Evolutionary conservation across 2,888 invertebrate genomes (phyloP).

Genomic region (Tupiocoris notatus): DNA sequence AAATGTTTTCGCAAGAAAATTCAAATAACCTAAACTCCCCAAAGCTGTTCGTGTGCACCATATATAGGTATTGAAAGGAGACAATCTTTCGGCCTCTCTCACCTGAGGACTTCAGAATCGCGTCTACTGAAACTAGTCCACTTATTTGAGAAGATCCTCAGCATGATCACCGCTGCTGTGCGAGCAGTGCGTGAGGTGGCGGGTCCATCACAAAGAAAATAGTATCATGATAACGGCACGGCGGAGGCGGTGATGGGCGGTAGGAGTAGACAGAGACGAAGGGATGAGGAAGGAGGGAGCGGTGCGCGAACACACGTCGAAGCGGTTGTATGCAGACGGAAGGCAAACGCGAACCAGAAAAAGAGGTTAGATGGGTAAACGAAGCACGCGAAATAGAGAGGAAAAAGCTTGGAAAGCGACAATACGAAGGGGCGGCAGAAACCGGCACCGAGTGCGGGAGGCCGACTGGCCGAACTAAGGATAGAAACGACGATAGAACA

Average conservation of each 20-base stretch:
- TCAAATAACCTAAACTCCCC: too few species aligned
- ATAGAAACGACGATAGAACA: not conserved
- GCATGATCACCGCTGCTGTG: constrained; percentile 27
- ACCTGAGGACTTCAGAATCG: constrained; percentile 35
- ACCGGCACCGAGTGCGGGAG: constrained; percentile 13
- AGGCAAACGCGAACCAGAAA: not conserved
- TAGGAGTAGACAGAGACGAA: not conserved
- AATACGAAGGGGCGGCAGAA: not conserved
- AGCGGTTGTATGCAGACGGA: not conserved
- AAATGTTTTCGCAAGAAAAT: too few species aligned
- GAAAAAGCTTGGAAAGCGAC: not conserved
- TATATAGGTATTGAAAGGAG: too few species aligned
- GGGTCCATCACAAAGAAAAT: constrained; percentile 10
- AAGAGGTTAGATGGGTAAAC: too few species aligned
- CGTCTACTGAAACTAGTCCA: constrained; percentile 46
- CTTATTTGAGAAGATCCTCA: constrained; percentile 44
- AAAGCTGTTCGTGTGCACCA: too few species aligned
- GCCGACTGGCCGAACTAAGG: constrained; percentile 27
- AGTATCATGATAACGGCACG: not conserved
- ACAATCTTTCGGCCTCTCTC: too few species aligned
- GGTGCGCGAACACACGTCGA: not conserved
- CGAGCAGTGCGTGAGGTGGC: not conserved
- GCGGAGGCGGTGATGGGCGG: not conserved
- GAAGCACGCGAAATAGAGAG: too few species aligned
- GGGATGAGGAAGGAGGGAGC: not conserved